Evolutionary conservation across 23 tunicate genomes (phyloP).

Genomic region (Botrylloides violaceus): DNA sequence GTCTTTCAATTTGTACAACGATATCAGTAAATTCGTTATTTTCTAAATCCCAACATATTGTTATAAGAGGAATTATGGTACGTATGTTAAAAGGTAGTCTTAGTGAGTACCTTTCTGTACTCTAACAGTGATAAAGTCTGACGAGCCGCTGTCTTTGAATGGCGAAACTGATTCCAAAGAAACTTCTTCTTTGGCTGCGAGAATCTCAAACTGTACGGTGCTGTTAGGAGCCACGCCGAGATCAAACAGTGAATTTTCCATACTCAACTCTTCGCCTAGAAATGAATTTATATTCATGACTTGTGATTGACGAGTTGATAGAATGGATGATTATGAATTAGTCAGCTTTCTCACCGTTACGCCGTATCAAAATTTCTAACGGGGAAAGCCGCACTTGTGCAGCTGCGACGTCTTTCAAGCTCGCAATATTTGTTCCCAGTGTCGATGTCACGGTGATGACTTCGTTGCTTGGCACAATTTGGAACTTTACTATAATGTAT

Average conservation of each 20-base stretch:
- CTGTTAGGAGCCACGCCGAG: conserved; percentile 62
- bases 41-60: conserved; percentile 2
- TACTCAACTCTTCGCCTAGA: conserved; percentile 29
- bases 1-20: conserved; percentile 58
- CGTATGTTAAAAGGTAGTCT: background rate
- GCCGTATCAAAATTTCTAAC: conserved; percentile 26
- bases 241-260: conserved; percentile 27
- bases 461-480: conserved; percentile 48
- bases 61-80: background rate
- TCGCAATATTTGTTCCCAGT: conserved; percentile 22
- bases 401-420: conserved; percentile 30
- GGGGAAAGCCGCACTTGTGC: conserved; percentile 27
- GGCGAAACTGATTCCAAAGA: conserved; percentile 34
- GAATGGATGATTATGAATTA: background rate
- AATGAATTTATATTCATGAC: background rate
- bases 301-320: background rate
- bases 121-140: conserved; percentile 80
- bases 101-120: conserved; percentile 20
- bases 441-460: conserved; percentile 57
- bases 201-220: conserved; percentile 53
- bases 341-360: conserved; percentile 43
- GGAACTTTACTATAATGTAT: conserved; percentile 54
- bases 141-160: conserved; percentile 29
- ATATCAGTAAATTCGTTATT: conserved; percentile 48
- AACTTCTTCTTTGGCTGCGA: conserved; percentile 41